Percentiles rank a stretch among this genome's conserved stretches.
Evolutionary conservation across 2,113 vertebrate genomes (phyloP).

Genomic region (Felis catus): DNA sequence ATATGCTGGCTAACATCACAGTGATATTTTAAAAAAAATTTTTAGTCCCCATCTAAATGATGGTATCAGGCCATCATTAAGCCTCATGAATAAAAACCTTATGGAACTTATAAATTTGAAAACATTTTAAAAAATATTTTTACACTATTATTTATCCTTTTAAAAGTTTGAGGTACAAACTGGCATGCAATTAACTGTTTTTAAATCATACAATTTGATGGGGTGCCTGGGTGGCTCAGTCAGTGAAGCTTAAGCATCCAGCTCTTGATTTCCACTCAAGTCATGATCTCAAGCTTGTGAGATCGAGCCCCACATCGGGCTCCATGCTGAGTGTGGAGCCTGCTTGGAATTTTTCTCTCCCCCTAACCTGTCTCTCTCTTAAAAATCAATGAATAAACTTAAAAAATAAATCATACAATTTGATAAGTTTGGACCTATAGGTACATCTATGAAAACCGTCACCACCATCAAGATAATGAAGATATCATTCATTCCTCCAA

Average conservation of each 20-base stretch:
- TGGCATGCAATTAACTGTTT: neutral
- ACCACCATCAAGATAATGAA: neutral
- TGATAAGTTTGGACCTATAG: neutral
- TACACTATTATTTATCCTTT: neutral
- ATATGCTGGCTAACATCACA: neutral
- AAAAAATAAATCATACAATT: neutral
- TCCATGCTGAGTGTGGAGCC: too few relatives aligned
- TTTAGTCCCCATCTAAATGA: neutral
- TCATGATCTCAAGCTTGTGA: too few relatives aligned
- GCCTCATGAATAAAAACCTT: neutral
- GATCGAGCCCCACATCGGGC: too few relatives aligned
- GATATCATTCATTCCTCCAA: neutral
- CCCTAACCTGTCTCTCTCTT: too few relatives aligned
- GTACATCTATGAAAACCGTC: neutral
- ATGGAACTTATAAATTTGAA: slow-evolving; percentile 10
- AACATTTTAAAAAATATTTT: neutral
- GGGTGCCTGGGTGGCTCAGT: too few relatives aligned
- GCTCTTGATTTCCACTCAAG: too few relatives aligned
- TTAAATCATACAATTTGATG: neutral
- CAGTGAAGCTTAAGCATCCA: too few relatives aligned
- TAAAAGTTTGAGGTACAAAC: neutral
- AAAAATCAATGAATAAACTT: neutral
- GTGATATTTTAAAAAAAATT: neutral
- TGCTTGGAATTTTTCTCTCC: too few relatives aligned
- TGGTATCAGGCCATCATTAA: neutral